phyloP scores from a whole-genome alignment of 2,113 vertebrate genomes.

The Piliocolobus tephrosceles region DNA sequence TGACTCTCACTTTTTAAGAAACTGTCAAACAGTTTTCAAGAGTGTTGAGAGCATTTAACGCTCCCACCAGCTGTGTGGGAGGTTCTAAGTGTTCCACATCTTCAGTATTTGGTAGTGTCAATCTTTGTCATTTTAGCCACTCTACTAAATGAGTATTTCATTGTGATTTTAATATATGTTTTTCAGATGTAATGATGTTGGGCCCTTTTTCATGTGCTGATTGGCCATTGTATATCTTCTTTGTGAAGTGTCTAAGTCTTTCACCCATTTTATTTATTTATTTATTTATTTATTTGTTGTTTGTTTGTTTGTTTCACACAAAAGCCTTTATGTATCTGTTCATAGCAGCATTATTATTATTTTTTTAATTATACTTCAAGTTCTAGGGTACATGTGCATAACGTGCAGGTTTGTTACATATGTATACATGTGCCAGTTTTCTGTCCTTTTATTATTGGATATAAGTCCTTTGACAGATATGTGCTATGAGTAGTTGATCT shows the following conservation, averaged over 20 bases:
- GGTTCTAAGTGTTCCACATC: not conserved
- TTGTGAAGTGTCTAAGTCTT: not conserved
- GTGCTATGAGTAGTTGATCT: not conserved
- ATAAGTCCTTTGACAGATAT: not conserved
- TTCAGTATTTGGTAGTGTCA: not conserved
- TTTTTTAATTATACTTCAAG: no score
- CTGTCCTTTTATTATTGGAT: not conserved
- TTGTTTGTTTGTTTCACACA: no score
- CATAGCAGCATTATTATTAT: no score
- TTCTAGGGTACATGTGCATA: no score
- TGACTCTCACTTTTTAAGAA: not conserved
- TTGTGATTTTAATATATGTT: not conserved
- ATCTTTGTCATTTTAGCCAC: not conserved
- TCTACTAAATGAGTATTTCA: not conserved
- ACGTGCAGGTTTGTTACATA: no score
- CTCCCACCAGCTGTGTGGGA: no score
- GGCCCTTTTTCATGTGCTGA: not conserved
- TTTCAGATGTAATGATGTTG: not conserved
- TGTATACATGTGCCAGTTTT: no score
- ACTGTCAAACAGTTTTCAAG: not conserved
- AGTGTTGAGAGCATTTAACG: not conserved
- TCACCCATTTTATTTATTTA: not conserved
- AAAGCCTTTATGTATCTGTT: no score
- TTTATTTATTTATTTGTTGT: no score
- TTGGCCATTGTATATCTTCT: not conserved